Percentiles rank a stretch among this genome's conserved stretches.
Evolutionary conservation across 2,797 vertebrate genomes (phyloP).

Genomic region (Trachurus trachurus): DNA sequence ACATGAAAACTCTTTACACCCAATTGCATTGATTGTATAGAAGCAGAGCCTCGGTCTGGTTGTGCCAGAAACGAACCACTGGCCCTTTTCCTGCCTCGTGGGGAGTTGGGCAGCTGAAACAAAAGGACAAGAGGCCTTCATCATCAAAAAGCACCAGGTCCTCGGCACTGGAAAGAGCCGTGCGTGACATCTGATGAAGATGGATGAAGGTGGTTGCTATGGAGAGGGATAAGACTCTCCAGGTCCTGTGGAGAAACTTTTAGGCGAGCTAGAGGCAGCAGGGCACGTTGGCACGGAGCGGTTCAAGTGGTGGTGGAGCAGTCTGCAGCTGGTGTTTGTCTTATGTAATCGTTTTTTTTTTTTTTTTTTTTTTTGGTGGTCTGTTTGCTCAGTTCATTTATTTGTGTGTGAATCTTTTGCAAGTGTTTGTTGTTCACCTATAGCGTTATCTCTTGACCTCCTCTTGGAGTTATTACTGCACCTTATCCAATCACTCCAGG

Average conservation of each 20-base stretch:
- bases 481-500: conserved; percentile 5
- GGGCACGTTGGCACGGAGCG: conserved; percentile 46
- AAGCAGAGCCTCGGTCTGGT: conserved; percentile 31
- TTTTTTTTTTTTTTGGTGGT: neutral
- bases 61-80: conserved; percentile 52
- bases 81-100: conserved; percentile 59
- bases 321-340: conserved; percentile 29
- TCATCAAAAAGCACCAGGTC: conserved; percentile 72
- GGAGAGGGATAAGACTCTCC: conserved; percentile 70
- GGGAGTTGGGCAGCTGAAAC: conserved; percentile 55
- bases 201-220: conserved; percentile 78
- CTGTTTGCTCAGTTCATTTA: neutral
- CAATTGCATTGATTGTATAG: conserved; percentile 17
- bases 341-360: conserved; percentile 40
- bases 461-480: neutral
- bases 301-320: conserved; percentile 23
- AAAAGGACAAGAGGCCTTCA: conserved; percentile 64
- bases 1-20: neutral
- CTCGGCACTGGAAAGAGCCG: conserved; percentile 54
- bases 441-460: conserved; percentile 27
- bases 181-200: conserved; percentile 81
- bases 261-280: conserved; percentile 46
- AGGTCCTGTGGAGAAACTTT: conserved; percentile 69
- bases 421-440: conserved; percentile 24
- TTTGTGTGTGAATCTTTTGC: conserved; percentile 9